These are phyloP conservation scores for Scalopus aquaticus DNA, from an alignment of 2,113 vertebrate species.

Conservation along the genomic window DNA sequence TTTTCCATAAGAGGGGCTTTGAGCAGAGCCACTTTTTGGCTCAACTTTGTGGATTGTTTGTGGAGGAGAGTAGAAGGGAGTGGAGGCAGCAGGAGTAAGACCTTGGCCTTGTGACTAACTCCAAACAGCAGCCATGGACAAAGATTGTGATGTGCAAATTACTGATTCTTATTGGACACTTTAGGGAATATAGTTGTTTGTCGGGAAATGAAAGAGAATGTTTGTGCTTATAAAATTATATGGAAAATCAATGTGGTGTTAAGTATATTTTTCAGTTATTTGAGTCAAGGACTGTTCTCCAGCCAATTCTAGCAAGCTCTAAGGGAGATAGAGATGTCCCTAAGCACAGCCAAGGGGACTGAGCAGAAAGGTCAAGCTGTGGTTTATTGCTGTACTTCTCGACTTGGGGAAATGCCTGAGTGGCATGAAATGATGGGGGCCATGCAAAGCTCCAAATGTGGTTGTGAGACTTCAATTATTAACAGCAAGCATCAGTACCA, in stretches of 20 bases:
- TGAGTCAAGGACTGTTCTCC: conserved; percentile 66
- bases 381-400: neutral
- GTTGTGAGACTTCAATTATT: neutral
- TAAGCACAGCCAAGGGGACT: neutral
- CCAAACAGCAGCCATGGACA: neutral
- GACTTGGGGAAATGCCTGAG: neutral
- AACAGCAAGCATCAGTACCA: neutral
- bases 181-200: conserved; percentile 76
- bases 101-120: neutral
- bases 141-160: conserved; percentile 67
- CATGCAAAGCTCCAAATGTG: neutral
- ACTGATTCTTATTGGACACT: conserved; percentile 75
- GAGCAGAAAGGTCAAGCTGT: conserved; percentile 42
- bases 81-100: neutral
- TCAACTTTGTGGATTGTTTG: neutral
- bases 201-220: conserved; percentile 82
- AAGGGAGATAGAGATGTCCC: neutral
- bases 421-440: neutral
- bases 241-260: conserved; percentile 77
- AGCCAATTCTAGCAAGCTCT: conserved; percentile 59
- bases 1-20: neutral
- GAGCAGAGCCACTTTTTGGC: neutral
- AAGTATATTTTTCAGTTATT: conserved; percentile 74
- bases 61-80: no score
- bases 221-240: conserved; percentile 79